These are phyloP conservation scores for Apostichopus japonicus DNA, from an alignment of 35 echinoderm and acorn worm species.

Conservation along the genomic window DNA sequence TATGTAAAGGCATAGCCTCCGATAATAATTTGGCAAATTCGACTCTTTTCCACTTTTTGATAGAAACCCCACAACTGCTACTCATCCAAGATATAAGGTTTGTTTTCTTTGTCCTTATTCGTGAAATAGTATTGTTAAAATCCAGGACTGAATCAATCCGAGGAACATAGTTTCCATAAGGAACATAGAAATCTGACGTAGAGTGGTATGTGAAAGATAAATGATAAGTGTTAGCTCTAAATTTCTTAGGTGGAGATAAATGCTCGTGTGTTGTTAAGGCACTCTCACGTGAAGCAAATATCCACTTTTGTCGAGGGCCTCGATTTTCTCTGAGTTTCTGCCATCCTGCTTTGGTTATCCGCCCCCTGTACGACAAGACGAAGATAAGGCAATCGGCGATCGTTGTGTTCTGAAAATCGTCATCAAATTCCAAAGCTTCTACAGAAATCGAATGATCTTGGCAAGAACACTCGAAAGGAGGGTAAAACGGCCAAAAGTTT, in stretches of 20 bases:
- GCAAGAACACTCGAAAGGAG: slow-evolving; percentile 33
- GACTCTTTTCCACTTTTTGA: slow-evolving; percentile 23
- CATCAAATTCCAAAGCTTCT: not conserved
- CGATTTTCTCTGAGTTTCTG: slow-evolving; percentile 6
- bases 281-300: slow-evolving; percentile 48
- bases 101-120: not conserved
- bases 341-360: not conserved
- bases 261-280: not conserved
- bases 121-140: not conserved
- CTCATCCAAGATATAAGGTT: slow-evolving; percentile 56
- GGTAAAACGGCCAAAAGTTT: slow-evolving; percentile 15
- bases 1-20: slow-evolving; percentile 40
- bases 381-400: slow-evolving; percentile 32
- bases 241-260: slow-evolving; percentile 10
- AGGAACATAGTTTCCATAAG: slow-evolving; percentile 25
- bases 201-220: slow-evolving; percentile 42
- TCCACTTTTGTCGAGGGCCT: slow-evolving; percentile 1
- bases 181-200: not conserved
- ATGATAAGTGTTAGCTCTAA: slow-evolving; percentile 31
- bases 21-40: slow-evolving; percentile 12
- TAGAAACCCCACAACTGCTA: slow-evolving; percentile 14
- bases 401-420: slow-evolving; percentile 4
- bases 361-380: not conserved
- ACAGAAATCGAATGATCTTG: slow-evolving; percentile 6
- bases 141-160: not conserved